Conservation (phyloP, 2,113 vertebrate genomes). For the Indicator indicator region DNA sequence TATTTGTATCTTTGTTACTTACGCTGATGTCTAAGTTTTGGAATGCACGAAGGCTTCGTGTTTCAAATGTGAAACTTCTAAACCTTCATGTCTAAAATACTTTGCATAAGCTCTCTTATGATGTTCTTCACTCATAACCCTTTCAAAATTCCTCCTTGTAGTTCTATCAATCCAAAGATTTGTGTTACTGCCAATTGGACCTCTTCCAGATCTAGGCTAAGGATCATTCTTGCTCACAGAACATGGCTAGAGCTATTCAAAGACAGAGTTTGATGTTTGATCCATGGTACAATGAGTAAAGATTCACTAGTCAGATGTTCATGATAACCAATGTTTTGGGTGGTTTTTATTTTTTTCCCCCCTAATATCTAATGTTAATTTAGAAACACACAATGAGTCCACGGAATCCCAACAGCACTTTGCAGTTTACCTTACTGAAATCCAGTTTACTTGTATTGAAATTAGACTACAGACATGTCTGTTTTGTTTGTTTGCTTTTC, state of each 20-base stretch:
- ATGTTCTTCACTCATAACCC: background rate
- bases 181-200: background rate
- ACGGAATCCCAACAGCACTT: background rate
- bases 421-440: background rate
- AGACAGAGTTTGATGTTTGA: background rate
- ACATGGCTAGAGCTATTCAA: background rate
- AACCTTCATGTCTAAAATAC: background rate
- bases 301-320: background rate
- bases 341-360: background rate
- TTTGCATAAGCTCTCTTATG: background rate
- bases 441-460: too few relatives aligned
- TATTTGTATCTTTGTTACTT: background rate
- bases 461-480: background rate
- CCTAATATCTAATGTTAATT: background rate
- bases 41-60: background rate
- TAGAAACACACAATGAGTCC: background rate
- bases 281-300: background rate
- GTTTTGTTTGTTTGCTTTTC: background rate
- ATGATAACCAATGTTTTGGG: background rate
- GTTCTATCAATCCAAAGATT: background rate
- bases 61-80: background rate
- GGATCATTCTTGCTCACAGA: background rate
- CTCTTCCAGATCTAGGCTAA: background rate
- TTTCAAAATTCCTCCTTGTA: background rate
- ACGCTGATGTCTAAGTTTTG: background rate